These are phyloP conservation scores for Drosophila grimshawi DNA, from an alignment of 1,140 invertebrate genomes.

Conservation along the genomic window DNA sequence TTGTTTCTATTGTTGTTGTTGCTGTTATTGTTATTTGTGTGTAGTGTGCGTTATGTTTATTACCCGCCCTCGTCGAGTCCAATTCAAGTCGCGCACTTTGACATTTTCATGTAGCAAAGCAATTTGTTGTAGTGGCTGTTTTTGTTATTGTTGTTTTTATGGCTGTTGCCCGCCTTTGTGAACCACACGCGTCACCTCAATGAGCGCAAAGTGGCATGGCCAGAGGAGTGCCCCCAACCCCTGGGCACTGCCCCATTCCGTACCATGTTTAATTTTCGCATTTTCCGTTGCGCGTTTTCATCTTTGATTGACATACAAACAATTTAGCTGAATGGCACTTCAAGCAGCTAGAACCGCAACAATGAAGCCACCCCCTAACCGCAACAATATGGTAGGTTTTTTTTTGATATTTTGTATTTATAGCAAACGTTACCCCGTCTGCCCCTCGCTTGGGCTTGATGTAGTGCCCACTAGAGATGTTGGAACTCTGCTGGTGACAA, in stretches of 20 bases:
- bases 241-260: not conserved
- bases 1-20: slow-evolving; percentile 52
- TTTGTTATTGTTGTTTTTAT: slow-evolving; percentile 47
- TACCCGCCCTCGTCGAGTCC: slow-evolving; percentile 48
- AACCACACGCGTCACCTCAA: slow-evolving; percentile 70
- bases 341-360: slow-evolving; percentile 72
- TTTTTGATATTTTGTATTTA: slow-evolving; percentile 82
- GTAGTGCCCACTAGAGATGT: slow-evolving; percentile 57
- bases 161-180: slow-evolving; percentile 43
- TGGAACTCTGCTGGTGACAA: slow-evolving; percentile 63
- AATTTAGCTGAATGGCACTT: slow-evolving; percentile 83
- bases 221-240: slow-evolving; percentile 1
- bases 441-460: slow-evolving; percentile 42
- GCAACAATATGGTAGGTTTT: slow-evolving; percentile 42
- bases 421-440: slow-evolving; percentile 18
- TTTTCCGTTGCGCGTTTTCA: slow-evolving; percentile 81
- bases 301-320: slow-evolving; percentile 83
- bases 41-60: slow-evolving; percentile 69
- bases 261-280: slow-evolving; percentile 78
- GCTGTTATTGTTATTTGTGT: slow-evolving; percentile 26
- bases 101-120: slow-evolving; percentile 71
- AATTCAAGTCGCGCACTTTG: slow-evolving; percentile 48
- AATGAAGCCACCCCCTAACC: slow-evolving; percentile 58
- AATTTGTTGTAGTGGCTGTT: slow-evolving; percentile 73
- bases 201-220: slow-evolving; percentile 67